Base-by-base conservation (phyloP, 2,888 invertebrate genomes). In the Leptinotarsa haldemani region DNA sequence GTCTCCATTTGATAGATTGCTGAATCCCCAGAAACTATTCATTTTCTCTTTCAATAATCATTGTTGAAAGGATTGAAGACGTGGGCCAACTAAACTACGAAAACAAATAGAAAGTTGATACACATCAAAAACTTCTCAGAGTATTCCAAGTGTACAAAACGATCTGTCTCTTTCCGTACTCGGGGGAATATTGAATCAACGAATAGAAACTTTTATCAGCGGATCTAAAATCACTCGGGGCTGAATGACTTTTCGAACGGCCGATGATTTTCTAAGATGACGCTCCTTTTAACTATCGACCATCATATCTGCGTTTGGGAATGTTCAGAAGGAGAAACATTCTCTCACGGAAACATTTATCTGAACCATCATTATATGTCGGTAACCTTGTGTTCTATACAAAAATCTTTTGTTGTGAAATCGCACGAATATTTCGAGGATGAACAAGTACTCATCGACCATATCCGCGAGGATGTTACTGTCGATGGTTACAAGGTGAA, bases 391-490 rank as follows among this genome's bases (percentile, higher is more conserved):
- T 18, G 53, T 4, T n/a, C 13, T 53, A 66, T 67, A 71, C 48
- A 66, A 74, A 71, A 73, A 47, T 52, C 69, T 74, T 58, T 77
- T 73, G 74, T 74, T 71, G 68, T 66, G 69, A 65, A 75, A 70
- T 64, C 22, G 67, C 50, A n/a, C 53, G 48, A 67, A 71, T 68
- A 72, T 73, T 73, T 69, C 68, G 71, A 76, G 61, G 78, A 78
- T 78, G 74, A 78, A 63, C 75, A 72, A 67, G 48, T 65, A 72
- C 30, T 53, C 66, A 67, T 64, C 71, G 66, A 58, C 61, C 68
- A 74, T 67, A 76, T 75, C 76, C 78, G 74, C 47, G 30, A 77
- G 75, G 75, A 75, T 74, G 68, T 74, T 68, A 56, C 46, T 16
- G 56, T 56, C 56, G 25, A 40, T n/a, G 25, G 40, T 53, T 56